Evolutionary conservation across 2,113 vertebrate genomes (phyloP).

Genomic region (Coturnix japonica): DNA sequence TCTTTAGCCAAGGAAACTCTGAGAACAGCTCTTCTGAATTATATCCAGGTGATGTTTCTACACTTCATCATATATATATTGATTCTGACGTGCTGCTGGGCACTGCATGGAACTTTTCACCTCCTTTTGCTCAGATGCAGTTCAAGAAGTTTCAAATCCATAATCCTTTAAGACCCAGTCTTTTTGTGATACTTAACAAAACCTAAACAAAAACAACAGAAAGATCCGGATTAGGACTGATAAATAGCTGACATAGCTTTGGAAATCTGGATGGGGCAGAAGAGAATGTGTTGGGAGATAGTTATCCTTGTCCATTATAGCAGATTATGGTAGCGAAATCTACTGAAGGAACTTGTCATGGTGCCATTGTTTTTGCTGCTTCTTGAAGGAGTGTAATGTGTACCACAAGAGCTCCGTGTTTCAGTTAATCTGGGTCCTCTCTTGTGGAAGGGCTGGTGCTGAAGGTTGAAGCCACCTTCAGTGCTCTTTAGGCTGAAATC

Average conservation of each 20-base stretch:
- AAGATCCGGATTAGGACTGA: background rate
- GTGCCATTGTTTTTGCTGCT: background rate
- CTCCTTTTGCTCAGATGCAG: background rate
- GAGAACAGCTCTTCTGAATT: background rate
- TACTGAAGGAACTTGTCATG: background rate
- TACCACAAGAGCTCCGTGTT: background rate
- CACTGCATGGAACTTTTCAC: background rate
- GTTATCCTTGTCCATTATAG: background rate
- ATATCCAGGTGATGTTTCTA: background rate
- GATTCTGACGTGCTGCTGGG: background rate
- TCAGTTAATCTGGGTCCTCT: background rate
- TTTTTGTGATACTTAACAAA: background rate
- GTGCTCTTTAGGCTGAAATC: background rate
- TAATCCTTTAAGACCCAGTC: background rate
- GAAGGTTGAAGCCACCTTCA: background rate
- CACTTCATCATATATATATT: background rate
- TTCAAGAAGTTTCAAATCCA: background rate
- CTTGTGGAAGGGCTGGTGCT: fast-evolving
- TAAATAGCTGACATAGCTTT: background rate
- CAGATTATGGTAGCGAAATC: background rate
- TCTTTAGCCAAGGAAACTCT: background rate
- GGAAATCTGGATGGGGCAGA: background rate
- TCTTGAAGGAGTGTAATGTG: fast-evolving
- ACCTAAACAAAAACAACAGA: background rate
- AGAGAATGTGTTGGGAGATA: background rate